phyloP scores from a whole-genome alignment of 2,888 invertebrate species.

The Caenorhabditis afra region DNA sequence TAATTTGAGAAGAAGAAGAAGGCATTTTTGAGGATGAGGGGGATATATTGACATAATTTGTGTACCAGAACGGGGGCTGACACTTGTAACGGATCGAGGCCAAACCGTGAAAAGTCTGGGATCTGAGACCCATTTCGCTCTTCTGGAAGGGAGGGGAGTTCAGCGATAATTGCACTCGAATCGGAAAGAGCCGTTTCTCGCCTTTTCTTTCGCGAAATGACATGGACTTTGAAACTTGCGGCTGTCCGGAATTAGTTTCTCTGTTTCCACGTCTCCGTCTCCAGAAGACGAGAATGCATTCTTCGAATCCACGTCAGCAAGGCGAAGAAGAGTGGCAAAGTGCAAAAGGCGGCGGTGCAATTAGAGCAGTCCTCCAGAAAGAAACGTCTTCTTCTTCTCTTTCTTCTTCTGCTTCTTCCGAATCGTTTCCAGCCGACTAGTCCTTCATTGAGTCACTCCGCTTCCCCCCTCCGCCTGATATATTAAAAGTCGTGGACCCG shows the following conservation, averaged over 20 bases:
- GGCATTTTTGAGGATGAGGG: slow-evolving; percentile 2
- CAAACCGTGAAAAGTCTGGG: background rate
- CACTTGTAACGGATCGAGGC: background rate
- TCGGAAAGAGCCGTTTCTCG: too few relatives aligned
- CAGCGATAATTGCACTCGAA: too few relatives aligned
- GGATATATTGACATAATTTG: slow-evolving; percentile 43
- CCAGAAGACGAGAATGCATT: background rate
- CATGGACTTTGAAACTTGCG: slow-evolving; percentile 24
- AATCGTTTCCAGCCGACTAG: slow-evolving; percentile 49
- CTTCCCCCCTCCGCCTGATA: slow-evolving; percentile 31
- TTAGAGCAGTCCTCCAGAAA: slow-evolving; percentile 8
- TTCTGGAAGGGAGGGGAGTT: too few relatives aligned
- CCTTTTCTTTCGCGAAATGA: slow-evolving; percentile 18
- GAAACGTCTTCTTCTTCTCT: background rate
- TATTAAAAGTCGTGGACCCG: slow-evolving; percentile 45
- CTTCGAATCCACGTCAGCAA: too few relatives aligned
- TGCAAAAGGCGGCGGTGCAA: slow-evolving; percentile 9
- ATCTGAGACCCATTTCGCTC: too few relatives aligned
- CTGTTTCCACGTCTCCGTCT: slow-evolving; percentile 15
- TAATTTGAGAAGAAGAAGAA: slow-evolving; percentile 35
- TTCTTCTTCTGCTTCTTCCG: background rate
- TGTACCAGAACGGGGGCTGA: slow-evolving; percentile 12
- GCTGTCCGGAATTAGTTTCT: slow-evolving; percentile 24
- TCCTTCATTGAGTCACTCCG: slow-evolving; percentile 33
- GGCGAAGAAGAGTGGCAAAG: background rate